Conservation (phyloP, 2,888 invertebrate genomes). For the Platynereis dumerilii region DNA sequence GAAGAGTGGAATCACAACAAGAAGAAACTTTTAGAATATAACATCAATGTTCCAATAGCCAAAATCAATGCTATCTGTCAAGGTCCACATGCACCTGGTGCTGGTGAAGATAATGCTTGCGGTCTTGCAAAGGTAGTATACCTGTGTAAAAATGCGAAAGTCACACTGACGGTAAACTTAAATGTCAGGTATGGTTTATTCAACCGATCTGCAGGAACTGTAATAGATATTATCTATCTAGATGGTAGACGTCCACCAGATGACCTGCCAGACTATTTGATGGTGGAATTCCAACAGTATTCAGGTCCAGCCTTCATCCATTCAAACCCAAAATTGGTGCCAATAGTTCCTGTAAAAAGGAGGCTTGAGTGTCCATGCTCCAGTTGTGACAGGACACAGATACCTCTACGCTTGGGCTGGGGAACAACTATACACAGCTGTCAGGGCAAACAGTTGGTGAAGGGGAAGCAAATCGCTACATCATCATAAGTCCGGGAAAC, state of each 20-base stretch:
- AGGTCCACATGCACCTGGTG: constrained; percentile 24
- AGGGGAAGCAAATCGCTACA: constrained; percentile 14
- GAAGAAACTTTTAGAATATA: neutral
- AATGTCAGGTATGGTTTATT: constrained; percentile 31
- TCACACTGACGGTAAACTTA: constrained; percentile 32
- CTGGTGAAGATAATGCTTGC: neutral
- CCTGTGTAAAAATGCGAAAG: constrained; percentile 32
- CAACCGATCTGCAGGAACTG: constrained; percentile 32
- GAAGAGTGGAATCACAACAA: constrained; percentile 12
- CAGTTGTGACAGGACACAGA: constrained; percentile 32
- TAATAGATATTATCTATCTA: constrained; percentile 33
- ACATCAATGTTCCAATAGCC: constrained; percentile 8
- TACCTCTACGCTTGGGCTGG: constrained; percentile 38
- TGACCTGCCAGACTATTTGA: constrained; percentile 36
- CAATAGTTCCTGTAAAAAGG: constrained; percentile 36
- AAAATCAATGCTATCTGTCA: constrained; percentile 8
- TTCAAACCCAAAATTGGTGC: constrained; percentile 31
- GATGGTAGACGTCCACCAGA: constrained; percentile 27
- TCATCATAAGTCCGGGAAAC: constrained; percentile 18
- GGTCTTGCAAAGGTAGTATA: constrained; percentile 20
- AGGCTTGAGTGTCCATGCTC: constrained; percentile 34
- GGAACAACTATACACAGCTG: constrained; percentile 31
- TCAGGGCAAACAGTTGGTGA: constrained; percentile 17
- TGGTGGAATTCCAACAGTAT: constrained; percentile 38
- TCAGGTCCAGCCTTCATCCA: constrained; percentile 37